Percentiles rank a stretch among this genome's conserved stretches.
These are phyloP conservation scores for Mesembrinibis cayennensis DNA, from an alignment of 2,113 vertebrate genomes.

Conservation along the genomic window DNA sequence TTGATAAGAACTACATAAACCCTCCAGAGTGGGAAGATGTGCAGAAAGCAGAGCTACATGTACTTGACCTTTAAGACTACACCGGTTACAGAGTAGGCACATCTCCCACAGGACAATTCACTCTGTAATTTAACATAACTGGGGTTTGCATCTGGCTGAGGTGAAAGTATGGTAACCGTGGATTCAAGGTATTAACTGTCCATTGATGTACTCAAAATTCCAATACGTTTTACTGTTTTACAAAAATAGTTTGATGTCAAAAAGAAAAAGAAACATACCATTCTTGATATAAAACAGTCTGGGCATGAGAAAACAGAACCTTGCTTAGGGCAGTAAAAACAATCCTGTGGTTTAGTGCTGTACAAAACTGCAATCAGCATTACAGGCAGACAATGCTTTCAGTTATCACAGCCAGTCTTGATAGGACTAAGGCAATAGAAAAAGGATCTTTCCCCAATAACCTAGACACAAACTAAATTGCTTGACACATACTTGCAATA, in stretches of 20 bases:
- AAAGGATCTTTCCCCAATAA: not conserved
- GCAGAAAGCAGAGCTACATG: not conserved
- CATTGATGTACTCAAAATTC: not conserved
- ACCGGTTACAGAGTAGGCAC: not conserved
- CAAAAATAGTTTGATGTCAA: not conserved
- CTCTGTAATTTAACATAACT: not conserved
- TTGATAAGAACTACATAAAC: not conserved
- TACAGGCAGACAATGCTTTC: not conserved
- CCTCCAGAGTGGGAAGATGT: not conserved
- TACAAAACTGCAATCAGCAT: not conserved
- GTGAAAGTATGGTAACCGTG: not conserved
- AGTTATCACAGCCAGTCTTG: accelerated
- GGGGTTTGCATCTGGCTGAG: not conserved
- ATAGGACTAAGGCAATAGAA: not conserved
- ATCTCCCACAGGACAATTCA: not conserved
- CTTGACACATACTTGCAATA: not conserved
- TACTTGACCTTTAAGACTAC: not conserved
- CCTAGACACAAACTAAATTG: not conserved
- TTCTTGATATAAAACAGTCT: not conserved
- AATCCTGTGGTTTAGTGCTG: not conserved
- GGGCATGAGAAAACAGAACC: not conserved
- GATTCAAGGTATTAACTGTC: not conserved
- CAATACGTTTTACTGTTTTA: not conserved
- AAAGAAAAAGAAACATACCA: not conserved
- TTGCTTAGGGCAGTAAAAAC: not conserved